Percentiles rank a stretch among this genome's conserved stretches.
These are phyloP conservation scores for Suricata suricatta DNA, from an alignment of 2,113 vertebrate genomes.

Conservation along the genomic window DNA sequence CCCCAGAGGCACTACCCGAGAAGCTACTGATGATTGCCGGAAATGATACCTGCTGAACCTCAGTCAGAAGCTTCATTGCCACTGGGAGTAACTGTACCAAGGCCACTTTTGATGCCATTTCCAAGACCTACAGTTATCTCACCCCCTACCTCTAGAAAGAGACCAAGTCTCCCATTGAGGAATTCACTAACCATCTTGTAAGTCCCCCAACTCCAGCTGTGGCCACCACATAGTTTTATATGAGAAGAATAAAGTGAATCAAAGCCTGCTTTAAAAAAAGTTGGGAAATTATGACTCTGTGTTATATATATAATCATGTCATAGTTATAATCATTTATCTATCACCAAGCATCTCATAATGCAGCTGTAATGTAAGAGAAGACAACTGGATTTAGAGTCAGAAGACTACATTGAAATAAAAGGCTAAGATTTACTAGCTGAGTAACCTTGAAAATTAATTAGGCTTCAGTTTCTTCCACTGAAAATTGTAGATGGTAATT, in stretches of 20 bases:
- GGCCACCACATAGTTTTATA: neutral
- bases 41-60: neutral
- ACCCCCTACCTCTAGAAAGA: neutral
- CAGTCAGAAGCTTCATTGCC: neutral
- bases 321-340: constrained; percentile 30
- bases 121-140: neutral
- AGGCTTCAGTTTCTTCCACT: constrained; percentile 33
- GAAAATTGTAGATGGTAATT: constrained; percentile 27
- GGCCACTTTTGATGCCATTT: neutral
- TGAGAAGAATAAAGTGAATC: neutral
- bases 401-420: constrained; percentile 29
- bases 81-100: neutral
- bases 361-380: neutral
- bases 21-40: neutral
- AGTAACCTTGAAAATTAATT: constrained; percentile 57
- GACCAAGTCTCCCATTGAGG: neutral
- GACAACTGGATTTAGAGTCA: constrained; percentile 54
- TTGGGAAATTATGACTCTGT: constrained; percentile 32
- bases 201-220: neutral
- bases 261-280: neutral
- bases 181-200: neutral
- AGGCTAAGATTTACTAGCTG: constrained; percentile 48
- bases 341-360: constrained; percentile 26
- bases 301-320: constrained; percentile 3
- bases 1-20: neutral